Base-by-base conservation (phyloP, 2,888 invertebrate species). In the Ethmia dodecea region DNA sequence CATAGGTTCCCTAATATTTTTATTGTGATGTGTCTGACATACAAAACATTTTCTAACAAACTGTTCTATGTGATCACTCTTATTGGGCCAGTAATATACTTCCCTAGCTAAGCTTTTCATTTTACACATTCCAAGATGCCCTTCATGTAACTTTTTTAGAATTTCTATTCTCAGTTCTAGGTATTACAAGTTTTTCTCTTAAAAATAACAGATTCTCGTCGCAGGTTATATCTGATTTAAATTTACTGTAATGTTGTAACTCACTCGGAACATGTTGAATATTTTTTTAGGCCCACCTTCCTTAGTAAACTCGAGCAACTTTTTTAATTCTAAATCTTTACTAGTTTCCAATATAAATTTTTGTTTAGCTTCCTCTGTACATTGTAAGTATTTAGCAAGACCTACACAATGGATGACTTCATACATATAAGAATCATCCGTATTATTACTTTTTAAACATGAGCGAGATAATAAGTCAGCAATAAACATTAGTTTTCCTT, bases 71-170 rank as follows among this genome's bases (percentile, higher is more conserved):
- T 64, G 55, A n/a, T 3, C 16, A 31, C 51, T 49, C 29, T 58
- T 55, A 6, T 51, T 32, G 10, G 60, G 63, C 62, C 61, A 66
- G 34, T 59, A 63, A 38, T 58, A 58, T 4, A 58, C 13, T 22
- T 45, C 38, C 16, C 49, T 33, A 39, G 53, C 52, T 30, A 55
- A 53, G 46, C 65, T 61, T 29, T 52, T 47, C 2, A 52, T 52
- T 5, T 24, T 24, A n/a, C 5, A 24, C 24, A n/a, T 24, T 3
- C 61, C 65, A 13, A 63, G 28, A 40, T 67, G 65, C 2, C 53
- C 45, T 32, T 45, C 53, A 55, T 67, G 65, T 30, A 63, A 36
- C 39, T 16, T 37, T 10, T 32, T 42, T 6, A 44, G 1, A 12
- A 38, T 33, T 9, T 8, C 6, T 16, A 38, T 2, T 38, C 47